These are phyloP conservation scores for Pygmarrhopalites habei DNA, from an alignment of 1,140 invertebrate genomes.

Conservation along the genomic window DNA sequence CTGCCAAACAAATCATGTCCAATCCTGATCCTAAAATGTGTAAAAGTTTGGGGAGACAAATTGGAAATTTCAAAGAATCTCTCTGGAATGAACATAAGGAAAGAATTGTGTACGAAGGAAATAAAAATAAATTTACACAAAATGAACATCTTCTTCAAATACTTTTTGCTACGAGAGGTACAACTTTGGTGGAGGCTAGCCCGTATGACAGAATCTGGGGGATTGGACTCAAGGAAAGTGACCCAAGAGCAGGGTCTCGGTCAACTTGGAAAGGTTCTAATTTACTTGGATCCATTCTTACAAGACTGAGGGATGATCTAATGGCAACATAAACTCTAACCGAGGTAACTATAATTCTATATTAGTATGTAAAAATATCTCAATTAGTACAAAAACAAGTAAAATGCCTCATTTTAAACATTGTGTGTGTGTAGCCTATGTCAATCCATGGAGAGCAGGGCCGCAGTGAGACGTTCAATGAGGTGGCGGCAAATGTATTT, in stretches of 20 bases:
- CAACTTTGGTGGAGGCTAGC: constrained; percentile 33
- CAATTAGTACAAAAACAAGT: too few relatives aligned
- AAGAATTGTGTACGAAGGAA: constrained; percentile 24
- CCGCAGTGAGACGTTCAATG: too few relatives aligned
- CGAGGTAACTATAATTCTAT: too few relatives aligned
- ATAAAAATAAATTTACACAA: constrained; percentile 28
- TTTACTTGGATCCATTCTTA: constrained; percentile 26
- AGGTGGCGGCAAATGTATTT: too few relatives aligned
- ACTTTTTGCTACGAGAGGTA: constrained; percentile 26
- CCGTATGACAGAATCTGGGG: constrained; percentile 25
- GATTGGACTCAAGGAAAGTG: constrained; percentile 17
- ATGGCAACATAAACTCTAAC: too few relatives aligned
- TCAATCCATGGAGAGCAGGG: too few relatives aligned
- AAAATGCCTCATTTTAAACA: too few relatives aligned
- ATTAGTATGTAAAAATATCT: too few relatives aligned
- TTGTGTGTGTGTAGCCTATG: too few relatives aligned
- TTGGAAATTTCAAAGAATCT: constrained; percentile 20
- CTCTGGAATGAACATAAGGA: constrained; percentile 27
- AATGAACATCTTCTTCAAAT: constrained; percentile 17
- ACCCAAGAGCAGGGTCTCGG: constrained; percentile 19
- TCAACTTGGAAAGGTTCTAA: constrained; percentile 26
- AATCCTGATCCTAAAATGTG: not conserved
- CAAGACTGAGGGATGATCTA: constrained; percentile 23
- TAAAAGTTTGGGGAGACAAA: constrained; percentile 22
- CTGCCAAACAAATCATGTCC: constrained; percentile 10